Base-by-base conservation (phyloP, 2,888 invertebrate species). In the Hofmannophila pseudospretella region DNA sequence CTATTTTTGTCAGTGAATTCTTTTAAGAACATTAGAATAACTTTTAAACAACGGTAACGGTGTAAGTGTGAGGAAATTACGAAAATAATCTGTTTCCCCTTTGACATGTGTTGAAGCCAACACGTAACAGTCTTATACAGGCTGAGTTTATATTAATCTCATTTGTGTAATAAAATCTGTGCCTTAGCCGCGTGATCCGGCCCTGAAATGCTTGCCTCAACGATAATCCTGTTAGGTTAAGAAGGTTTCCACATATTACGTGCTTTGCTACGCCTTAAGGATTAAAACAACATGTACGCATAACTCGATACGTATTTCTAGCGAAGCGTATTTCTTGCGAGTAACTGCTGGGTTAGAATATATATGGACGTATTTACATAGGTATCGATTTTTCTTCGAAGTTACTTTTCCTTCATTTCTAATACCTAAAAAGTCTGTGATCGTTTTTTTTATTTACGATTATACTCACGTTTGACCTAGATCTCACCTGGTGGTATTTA, bases 151-250 rank as follows among this genome's bases (percentile, higher is more conserved):
- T 72, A 80, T 80, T 85, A 86, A 86, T 85, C 86, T 73, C 76
- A 82, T 86, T 86, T 86, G 84, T 77, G 85, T 85, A 85, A 82
- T 84, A 82, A 85, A 86, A 85, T 86, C 86, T 84, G 78, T 73
- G 82, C 74, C 74, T 85, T 85, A 86, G 80, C 78, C 63, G 72
- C 74, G 74, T 80, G 82, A 87, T 86, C 88, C 87, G 88, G 78
- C 88, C 88, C 87, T 87, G 86, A 84, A 82, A 82, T 82, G 85
- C 88, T 81, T 79, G 77, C 89, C 88, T 88, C 88, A 88, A 75
- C 88, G 90, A 88, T 90, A 90, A 90, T 90, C 90, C 89, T 90
- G 90, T 90, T 90, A 90, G 89, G 89, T 89, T 90, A 90, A 90
- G 90, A 90, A 90, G 90, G 90, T 90, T 90, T 90, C 89, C 89